Base-by-base conservation (phyloP, 2,888 invertebrate species). In the Entomobrya proxima region DNA sequence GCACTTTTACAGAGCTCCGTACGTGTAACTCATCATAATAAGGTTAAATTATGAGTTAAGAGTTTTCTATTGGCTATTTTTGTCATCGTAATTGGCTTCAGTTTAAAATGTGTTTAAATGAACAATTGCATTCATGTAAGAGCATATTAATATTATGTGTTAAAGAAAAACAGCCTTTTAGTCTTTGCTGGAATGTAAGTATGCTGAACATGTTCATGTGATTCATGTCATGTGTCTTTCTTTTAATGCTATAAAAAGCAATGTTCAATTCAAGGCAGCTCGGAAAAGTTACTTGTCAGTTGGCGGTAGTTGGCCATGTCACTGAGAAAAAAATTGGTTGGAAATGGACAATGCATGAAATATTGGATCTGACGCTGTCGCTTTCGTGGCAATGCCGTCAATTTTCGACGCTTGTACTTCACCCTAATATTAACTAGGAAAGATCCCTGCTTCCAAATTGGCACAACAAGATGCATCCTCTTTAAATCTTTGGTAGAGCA, bases 381-480 rank as follows among this genome's bases (percentile, higher is more conserved):
- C 44, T 61, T 52, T 3, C 52, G 40, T 4, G 15, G n/a, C n/a
- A 37, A 1, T 69, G 69, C 18, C 18, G 40, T 44, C 21, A 18
- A 7, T 40, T 24, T 9, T 74, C 32, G 50, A 50, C 61, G 35
- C 35, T 32, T 74, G 50, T 74, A 74, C 76, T 58, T 76, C 24
- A 58, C 37, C 58, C 76, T 58, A 58, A 58, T 40, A 30, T 76
- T 74, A 52, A 47, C 74, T 76, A 30, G 61, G 55, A 47, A 74
- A 67, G 24, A 69, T 84, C 78, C 74, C 67, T 69, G 52, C 69
- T 32, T 13, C 24, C 80, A 80, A 86, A 87, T 87, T 87, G 86
- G 84, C 84, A 80, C 72, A 87, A 87, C 76, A 58, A 87, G 86
- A 76, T 87, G 86, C 86, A 87, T 87, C 86, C 86, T 87, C 84